phyloP scores from a whole-genome alignment of 2,797 vertebrate species.

The Rhadinocentrus ornatus region DNA sequence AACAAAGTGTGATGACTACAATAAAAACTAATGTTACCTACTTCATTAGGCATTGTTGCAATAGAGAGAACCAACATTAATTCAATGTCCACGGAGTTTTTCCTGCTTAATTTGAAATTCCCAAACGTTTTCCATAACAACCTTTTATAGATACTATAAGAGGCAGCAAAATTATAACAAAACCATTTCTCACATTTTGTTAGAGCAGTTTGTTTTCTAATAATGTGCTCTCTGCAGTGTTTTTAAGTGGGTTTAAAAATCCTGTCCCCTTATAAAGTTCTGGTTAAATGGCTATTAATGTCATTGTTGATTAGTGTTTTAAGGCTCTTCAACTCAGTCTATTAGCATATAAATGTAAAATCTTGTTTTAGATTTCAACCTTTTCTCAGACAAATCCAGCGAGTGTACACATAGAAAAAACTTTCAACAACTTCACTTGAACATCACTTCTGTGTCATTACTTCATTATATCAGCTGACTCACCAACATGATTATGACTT shows the following conservation, averaged over 20 bases:
- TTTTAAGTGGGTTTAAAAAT: slow-evolving; percentile 31
- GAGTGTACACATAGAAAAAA: slow-evolving; percentile 3
- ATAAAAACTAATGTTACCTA: slow-evolving; percentile 3
- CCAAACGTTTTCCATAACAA: slow-evolving; percentile 10
- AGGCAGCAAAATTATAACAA: slow-evolving; percentile 6
- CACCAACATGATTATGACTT: slow-evolving; percentile 18
- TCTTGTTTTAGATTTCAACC: slow-evolving; percentile 2
- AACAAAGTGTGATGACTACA: neutral
- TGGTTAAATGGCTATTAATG: slow-evolving; percentile 42
- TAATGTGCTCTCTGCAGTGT: slow-evolving; percentile 19
- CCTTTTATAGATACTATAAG: slow-evolving; percentile 18
- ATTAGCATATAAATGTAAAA: slow-evolving; percentile 6
- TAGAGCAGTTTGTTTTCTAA: slow-evolving; percentile 9
- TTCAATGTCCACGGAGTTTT: slow-evolving; percentile 9
- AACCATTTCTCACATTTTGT: neutral
- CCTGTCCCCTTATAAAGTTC: slow-evolving; percentile 27
- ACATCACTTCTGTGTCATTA: slow-evolving; percentile 14
- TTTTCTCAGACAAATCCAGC: neutral
- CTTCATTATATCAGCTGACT: slow-evolving; percentile 25
- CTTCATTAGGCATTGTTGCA: slow-evolving; percentile 1
- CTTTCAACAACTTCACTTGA: neutral
- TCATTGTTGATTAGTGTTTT: slow-evolving; percentile 49
- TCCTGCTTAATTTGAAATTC: slow-evolving; percentile 24
- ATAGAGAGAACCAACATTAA: slow-evolving; percentile 13
- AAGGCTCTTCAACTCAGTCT: slow-evolving; percentile 23